Percentiles rank a stretch among this genome's conserved stretches.
Evolutionary conservation across 2,797 vertebrate genomes (phyloP).

Genomic region (Linurgus olivaceus): DNA sequence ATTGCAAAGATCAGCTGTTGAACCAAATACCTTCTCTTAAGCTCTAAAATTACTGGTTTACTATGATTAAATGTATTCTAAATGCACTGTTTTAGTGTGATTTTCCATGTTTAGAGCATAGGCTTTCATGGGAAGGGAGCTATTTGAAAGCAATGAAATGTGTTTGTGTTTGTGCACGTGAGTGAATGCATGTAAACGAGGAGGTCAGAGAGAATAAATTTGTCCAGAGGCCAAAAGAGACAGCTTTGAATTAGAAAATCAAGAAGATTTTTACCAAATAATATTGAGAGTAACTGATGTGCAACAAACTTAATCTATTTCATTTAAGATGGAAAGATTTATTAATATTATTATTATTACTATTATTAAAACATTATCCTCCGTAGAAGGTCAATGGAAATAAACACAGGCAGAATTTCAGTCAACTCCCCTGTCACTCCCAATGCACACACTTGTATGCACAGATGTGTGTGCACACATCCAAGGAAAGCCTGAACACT

Average conservation of each 20-base stretch:
- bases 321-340: background rate
- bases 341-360: background rate
- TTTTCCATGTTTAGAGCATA: background rate
- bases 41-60: background rate
- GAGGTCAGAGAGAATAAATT: background rate
- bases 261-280: background rate
- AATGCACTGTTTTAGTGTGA: background rate
- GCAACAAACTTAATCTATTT: background rate
- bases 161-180: fast-evolving
- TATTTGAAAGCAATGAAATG: background rate
- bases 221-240: background rate
- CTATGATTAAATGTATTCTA: background rate
- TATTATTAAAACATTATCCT: background rate
- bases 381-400: background rate
- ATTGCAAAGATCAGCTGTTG: background rate
- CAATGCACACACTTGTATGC: fast-evolving
- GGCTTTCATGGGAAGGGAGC: background rate
- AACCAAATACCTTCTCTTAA: background rate
- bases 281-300: background rate
- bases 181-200: background rate
- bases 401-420: background rate
- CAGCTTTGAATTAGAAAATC: background rate
- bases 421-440: fast-evolving
- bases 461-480: background rate
- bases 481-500: background rate